These are phyloP conservation scores for Diadophis punctatus DNA, from an alignment of 2,113 vertebrate genomes.

Conservation along the genomic window DNA sequence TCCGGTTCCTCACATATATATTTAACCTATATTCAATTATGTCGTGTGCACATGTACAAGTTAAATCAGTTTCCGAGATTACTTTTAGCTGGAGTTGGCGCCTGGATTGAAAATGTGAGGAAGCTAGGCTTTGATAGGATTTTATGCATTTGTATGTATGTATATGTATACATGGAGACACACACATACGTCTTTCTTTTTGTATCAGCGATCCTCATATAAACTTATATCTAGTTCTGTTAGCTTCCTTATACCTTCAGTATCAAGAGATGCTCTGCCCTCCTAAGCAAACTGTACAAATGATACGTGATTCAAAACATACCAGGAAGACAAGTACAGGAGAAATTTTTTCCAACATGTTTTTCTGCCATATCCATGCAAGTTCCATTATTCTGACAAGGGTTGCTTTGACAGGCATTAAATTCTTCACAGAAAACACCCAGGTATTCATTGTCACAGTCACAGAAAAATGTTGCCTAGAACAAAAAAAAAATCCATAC, in stretches of 20 bases:
- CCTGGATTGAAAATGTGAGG: background rate
- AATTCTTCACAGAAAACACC: slow-evolving; percentile 92
- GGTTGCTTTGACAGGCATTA: slow-evolving; percentile 82
- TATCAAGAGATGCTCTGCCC: slow-evolving; percentile 5
- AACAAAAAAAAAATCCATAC: slow-evolving; percentile 33
- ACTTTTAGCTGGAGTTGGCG: background rate
- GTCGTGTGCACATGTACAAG: background rate
- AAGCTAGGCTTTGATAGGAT: background rate
- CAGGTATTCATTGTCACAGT: slow-evolving; percentile 80
- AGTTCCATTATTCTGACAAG: slow-evolving; percentile 85
- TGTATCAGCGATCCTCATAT: background rate
- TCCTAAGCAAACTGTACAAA: slow-evolving; percentile 18
- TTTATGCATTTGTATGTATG: background rate
- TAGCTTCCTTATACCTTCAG: background rate
- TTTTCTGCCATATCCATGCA: slow-evolving; percentile 82
- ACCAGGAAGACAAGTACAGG: slow-evolving; percentile 85
- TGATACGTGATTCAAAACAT: slow-evolving; percentile 40
- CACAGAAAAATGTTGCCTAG: slow-evolving; percentile 88
- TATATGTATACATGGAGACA: background rate
- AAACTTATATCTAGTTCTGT: background rate
- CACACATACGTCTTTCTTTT: background rate
- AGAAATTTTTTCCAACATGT: slow-evolving; percentile 81
- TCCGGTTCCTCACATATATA: background rate
- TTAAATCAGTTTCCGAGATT: background rate
- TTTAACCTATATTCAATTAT: background rate